Percentiles rank a stretch among this genome's conserved stretches.
Evolutionary conservation across 2,113 vertebrate genomes (phyloP).

Genomic region (mouse (Mus musculus)): GRCm39 chr1:129240501-129241000

Average conservation of each 20-base stretch:
- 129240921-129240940: conserved; percentile 1
- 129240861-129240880: neutral
- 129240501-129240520: neutral
- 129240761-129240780: neutral
- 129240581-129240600: neutral
- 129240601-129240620: neutral
- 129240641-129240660: neutral
- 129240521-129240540: neutral
- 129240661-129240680: neutral
- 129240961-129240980: neutral
- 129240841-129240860: neutral
- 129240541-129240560: too few species aligned
- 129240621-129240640: neutral
- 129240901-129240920: neutral
- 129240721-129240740: neutral
- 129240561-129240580: neutral
- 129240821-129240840: neutral
- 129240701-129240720: neutral
- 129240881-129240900: neutral
- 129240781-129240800: neutral
- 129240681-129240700: neutral
- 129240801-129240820: neutral
- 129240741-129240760: neutral
- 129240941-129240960: too few species aligned
- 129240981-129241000: neutral